Evolutionary conservation across 2,113 vertebrate species (phyloP).

Genomic region (Motacilla tschutschensis): DNA sequence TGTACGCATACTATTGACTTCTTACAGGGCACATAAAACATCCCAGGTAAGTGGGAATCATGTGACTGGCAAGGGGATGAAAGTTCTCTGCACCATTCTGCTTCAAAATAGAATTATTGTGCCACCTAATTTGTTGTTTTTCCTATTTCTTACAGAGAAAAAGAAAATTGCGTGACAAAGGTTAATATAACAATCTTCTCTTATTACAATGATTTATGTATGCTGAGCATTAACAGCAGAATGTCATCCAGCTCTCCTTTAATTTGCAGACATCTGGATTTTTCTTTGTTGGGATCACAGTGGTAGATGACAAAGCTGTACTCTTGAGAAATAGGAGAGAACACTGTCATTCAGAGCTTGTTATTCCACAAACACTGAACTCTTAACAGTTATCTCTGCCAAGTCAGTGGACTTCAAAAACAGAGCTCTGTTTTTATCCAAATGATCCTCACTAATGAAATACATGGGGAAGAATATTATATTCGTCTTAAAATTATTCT

Average conservation of each 20-base stretch:
- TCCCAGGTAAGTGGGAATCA: background rate
- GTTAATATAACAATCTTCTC: conserved; percentile 77
- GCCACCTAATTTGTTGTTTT: conserved; percentile 65
- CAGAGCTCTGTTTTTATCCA: conserved; percentile 60
- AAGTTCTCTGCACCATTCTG: conserved; percentile 41
- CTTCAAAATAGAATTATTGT: conserved; percentile 50
- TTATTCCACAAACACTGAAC: conserved; percentile 28
- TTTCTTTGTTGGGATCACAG: conserved; percentile 67
- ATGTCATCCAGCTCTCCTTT: conserved; percentile 73
- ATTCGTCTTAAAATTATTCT: conserved; percentile 43
- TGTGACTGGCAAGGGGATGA: background rate
- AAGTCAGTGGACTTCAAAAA: conserved; percentile 65
- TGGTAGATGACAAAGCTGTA: conserved; percentile 68
- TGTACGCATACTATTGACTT: background rate
- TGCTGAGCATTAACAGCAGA: conserved; percentile 73
- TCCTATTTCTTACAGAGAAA: conserved; percentile 63
- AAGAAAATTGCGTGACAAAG: conserved; percentile 68
- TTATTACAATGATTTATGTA: conserved; percentile 83
- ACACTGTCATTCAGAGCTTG: conserved; percentile 61
- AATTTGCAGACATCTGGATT: conserved; percentile 73
- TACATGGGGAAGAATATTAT: conserved; percentile 55
- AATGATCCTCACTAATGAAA: conserved; percentile 62
- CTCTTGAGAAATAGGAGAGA: conserved; percentile 59
- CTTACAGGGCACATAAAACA: background rate
- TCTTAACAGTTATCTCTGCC: conserved; percentile 39